Base-by-base conservation (phyloP, 2,113 vertebrate species). In the Ranitomeya variabilis region DNA sequence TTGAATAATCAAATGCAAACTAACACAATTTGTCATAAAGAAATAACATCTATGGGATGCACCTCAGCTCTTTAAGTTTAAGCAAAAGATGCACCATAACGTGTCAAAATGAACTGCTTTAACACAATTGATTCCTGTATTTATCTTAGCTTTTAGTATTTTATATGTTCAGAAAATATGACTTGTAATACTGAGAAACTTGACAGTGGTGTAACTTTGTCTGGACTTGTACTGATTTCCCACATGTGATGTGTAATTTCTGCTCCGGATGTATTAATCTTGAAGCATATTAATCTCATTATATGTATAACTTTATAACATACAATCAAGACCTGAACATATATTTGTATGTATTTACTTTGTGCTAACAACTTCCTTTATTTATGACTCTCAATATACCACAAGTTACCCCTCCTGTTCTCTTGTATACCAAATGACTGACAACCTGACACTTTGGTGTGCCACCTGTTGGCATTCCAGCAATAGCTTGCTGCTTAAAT, bases 381-480 rank as follows among this genome's bases (percentile, higher is more conserved):
- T 62, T 83, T 83, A 69, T 67, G 81, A 69, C 62, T 69, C 23
- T 73, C 51, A n/a, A 18, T 85, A 15, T 59, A 59, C 67, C 52
- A 71, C 23, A 73, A 71, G 66, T 64, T 73, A 18, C 9, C 37
- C 69, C 67, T 55, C 83, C 54, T 23, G 74, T 86, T 64, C 86
- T 79, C 37, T 55, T 67, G 76, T 67, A 62, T 52, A 55, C 85
- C 86, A 87, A 87, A 87, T 80, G 86, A 69, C n/a, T 87, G 77
- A 85, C 67, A 55, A 16, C 51, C 52, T 73, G 67, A 80, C 86
- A 87, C 76, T 87, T 54, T 77, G 71, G 57, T 57, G 76, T 80
- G 60, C 76, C 86, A 87, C 86, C 85, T 87, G 86, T 87, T 80
- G 86, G 77, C 76, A 87, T 87, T 87, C 86, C 51, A 67, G 76